These are phyloP conservation scores for Heliangelus exortis DNA, from an alignment of 2,797 vertebrate genomes.

Conservation along the genomic window DNA sequence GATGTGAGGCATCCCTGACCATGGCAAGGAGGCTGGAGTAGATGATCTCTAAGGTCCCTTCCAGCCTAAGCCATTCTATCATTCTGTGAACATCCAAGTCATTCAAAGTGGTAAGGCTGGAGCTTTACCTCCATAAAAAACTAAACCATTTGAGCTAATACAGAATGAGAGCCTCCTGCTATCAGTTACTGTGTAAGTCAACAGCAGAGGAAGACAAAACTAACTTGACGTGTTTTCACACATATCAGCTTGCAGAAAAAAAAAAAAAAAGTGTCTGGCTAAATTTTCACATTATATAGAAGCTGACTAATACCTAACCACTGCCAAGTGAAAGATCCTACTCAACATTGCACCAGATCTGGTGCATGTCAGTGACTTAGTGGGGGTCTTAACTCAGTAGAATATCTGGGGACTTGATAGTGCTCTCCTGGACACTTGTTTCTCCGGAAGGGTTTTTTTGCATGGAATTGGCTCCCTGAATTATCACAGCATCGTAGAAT, in stretches of 20 bases:
- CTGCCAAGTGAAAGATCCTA: background rate
- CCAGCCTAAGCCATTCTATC: too few species aligned
- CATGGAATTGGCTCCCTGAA: background rate
- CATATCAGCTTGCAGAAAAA: background rate
- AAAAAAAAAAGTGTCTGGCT: background rate
- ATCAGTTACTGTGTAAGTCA: background rate
- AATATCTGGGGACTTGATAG: background rate
- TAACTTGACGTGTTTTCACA: slow-evolving; percentile 7
- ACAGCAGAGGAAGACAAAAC: background rate
- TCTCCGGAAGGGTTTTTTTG: background rate
- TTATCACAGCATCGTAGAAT: too few species aligned
- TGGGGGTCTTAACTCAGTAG: background rate
- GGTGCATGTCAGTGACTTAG: background rate
- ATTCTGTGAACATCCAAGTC: too few species aligned
- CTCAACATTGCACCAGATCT: background rate
- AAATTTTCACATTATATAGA: background rate
- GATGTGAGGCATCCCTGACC: too few species aligned
- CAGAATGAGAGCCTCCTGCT: background rate
- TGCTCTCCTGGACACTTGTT: background rate
- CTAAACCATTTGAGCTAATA: background rate
- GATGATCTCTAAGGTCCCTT: too few species aligned
- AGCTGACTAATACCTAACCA: background rate
- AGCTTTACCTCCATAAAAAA: background rate
- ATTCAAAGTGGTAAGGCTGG: background rate
- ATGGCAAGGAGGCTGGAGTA: too few species aligned